These are phyloP conservation scores for Chromoteleia sp. DNA, from an alignment of 2,888 invertebrate genomes.

Conservation along the genomic window DNA sequence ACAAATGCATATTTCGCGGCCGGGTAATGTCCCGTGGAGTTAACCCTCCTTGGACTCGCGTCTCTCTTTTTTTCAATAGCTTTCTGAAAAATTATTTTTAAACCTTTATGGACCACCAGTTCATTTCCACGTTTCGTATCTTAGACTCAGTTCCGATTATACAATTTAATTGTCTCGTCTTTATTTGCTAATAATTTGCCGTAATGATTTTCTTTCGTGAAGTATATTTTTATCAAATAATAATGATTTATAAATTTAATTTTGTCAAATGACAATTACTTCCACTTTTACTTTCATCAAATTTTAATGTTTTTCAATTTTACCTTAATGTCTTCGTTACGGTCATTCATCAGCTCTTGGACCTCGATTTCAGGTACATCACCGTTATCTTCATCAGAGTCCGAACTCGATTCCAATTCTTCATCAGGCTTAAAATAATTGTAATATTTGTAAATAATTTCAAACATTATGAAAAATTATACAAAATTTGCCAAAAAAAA, in stretches of 20 bases:
- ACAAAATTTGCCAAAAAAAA: conserved; percentile 14
- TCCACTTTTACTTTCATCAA: no score
- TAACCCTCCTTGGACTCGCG: conserved; percentile 49
- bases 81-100: conserved; percentile 64
- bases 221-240: no score
- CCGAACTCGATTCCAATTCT: conserved; percentile 23
- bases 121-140: background rate
- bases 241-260: background rate
- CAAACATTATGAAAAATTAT: conserved; percentile 13
- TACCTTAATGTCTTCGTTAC: conserved; percentile 25
- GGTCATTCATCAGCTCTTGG: conserved; percentile 58
- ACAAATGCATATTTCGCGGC: conserved; percentile 65
- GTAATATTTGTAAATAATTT: no score
- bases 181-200: background rate
- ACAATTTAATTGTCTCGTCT: no score
- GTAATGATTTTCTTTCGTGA: no score
- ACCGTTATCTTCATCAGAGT: conserved; percentile 59
- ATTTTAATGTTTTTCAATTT: background rate
- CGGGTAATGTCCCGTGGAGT: conserved; percentile 58
- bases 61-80: conserved; percentile 63
- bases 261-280: no score
- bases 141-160: background rate
- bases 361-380: conserved; percentile 68
- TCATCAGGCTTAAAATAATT: conserved; percentile 62
- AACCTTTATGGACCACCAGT: conserved; percentile 30